Evolutionary conservation across 2,113 vertebrate species (phyloP), one percentile per base, ranked within the genome.

Genomic region (Aptenodytes forsteri): DNA sequence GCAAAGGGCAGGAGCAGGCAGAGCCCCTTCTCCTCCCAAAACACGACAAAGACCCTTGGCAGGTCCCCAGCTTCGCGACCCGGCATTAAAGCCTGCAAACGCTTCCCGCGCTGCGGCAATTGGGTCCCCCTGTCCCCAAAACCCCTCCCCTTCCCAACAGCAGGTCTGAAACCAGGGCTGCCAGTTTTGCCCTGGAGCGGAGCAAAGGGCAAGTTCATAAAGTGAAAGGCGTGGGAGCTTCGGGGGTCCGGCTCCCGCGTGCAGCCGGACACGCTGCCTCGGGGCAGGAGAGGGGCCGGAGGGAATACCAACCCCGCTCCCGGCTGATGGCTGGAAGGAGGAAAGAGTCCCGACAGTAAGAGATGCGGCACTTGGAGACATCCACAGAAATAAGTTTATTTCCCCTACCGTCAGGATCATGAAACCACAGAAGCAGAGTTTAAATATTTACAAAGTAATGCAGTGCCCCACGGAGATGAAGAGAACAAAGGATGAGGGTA

Each of bases 381-480:
- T 59, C 93, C 91, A 96, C 87, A 95, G 96, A 94, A 96, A 93
- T 40, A 61, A 88, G 90, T 98, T 97, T 97, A 98, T 97, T 98
- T 95, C 90, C 93, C 92, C 91, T 81, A 87, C 93, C n/a, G 18
- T 91, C 64, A 46, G 96, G 92, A 94, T 95, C 89, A 87, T 62
- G 95, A 97, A 97, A 97, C 84, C 95, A 96, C 91, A 97, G 96
- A 95, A 94, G 95, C 96, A 83, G 84, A 94, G 87, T 93, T 96
- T 72, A 82, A 89, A 89, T 96, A 95, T 94, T 92, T 95, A 96
- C 96, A 97, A 72, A 97, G 93, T 71, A 87, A 94, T 44, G 87
- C 95, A 92, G 96, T 52, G n/a, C 92, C 96, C 96, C 69, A 15
- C 72, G 27, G 95, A 91, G 91, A 91, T 64, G n/a, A 66, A 69